Evolutionary conservation across 2,888 invertebrate species (phyloP).

Genomic region (Iphiclides podalirius): DNA sequence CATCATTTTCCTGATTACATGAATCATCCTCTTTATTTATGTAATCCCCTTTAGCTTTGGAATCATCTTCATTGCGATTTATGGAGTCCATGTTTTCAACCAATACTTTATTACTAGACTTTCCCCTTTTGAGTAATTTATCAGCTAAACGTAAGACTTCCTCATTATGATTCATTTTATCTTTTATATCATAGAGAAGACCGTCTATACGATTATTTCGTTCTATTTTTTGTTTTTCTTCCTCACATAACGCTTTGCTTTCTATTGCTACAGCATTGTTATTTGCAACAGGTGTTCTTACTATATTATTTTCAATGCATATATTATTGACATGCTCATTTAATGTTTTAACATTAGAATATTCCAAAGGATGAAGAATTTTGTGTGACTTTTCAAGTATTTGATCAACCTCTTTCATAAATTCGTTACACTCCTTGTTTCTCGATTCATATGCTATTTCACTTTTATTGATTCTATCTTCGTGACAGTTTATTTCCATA

Average conservation of each 20-base stretch:
- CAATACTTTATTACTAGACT: conserved; percentile 41
- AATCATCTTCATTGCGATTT: conserved; percentile 38
- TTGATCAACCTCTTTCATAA: conserved; percentile 65
- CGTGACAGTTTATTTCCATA: conserved; percentile 56
- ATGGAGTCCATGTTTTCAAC: conserved; percentile 11
- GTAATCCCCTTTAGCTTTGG: conserved; percentile 55
- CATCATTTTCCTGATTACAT: neutral
- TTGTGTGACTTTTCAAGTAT: conserved; percentile 58
- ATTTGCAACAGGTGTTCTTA: neutral
- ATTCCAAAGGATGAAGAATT: conserved; percentile 53
- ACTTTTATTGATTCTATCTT: conserved; percentile 59
- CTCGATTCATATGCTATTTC: conserved; percentile 55
- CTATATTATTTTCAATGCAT: neutral
- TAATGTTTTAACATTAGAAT: conserved; percentile 13
- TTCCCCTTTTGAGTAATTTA: conserved; percentile 57
- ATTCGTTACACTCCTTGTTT: conserved; percentile 60
- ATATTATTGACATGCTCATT: conserved; percentile 10
- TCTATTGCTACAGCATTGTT: conserved; percentile 27
- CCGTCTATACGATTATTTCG: conserved; percentile 55
- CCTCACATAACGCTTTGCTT: conserved; percentile 40
- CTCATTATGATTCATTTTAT: conserved; percentile 69
- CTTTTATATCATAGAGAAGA: conserved; percentile 63
- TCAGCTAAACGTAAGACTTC: conserved; percentile 64
- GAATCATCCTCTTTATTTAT: conserved; percentile 22
- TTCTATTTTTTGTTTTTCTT: conserved; percentile 46